Base-by-base conservation (phyloP, 2,888 invertebrate genomes). In the Hypsopygia costalis region DNA sequence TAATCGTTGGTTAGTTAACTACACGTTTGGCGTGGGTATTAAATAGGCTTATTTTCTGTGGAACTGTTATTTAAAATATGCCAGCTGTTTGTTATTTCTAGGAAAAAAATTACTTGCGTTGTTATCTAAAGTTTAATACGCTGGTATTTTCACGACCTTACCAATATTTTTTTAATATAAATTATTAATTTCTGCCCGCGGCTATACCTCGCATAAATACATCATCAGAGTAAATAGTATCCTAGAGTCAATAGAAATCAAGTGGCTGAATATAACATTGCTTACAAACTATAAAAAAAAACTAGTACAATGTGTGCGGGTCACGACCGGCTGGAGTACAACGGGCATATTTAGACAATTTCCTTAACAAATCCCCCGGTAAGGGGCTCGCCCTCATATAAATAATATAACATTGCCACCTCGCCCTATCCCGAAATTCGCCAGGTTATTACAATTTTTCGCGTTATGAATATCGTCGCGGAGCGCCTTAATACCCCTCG, bases 391-490 rank as follows among this genome's bases (percentile, higher is more conserved):
- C 80, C 80, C 81, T 70, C 69, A 55, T 68, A 72, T 76, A 78
- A 78, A 75, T 70, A 77, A 68, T 60, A 62, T 60, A 58, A 58
- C 65, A 53, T 65, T 62, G 64, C 68, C 71, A 70, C 71, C 72
- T 69, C 67, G 67, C 75, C 76, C 77, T 68, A 63, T 65, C 54
- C 70, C 68, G 71, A 78, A 77, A 81, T 77, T 71, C 76, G 63
- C 71, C 67, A 73, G 85, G 86, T 86, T 85, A 88, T 88, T 88
- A 88, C 86, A 89, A 88, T 88, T 89, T 88, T 81, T 81, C 82
- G 81, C 86, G 73, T 89, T 89, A 89, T 88, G 89, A 89, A 89
- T 89, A 88, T 83, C 81, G 82, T 73, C 73, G 75, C 69, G 64
- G 61, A 62, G 64, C 69, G 72, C 63, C 66, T 62, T 62, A 73